Conservation (phyloP, 2,113 vertebrate species). For the Cynopterus brachyotis region DNA sequence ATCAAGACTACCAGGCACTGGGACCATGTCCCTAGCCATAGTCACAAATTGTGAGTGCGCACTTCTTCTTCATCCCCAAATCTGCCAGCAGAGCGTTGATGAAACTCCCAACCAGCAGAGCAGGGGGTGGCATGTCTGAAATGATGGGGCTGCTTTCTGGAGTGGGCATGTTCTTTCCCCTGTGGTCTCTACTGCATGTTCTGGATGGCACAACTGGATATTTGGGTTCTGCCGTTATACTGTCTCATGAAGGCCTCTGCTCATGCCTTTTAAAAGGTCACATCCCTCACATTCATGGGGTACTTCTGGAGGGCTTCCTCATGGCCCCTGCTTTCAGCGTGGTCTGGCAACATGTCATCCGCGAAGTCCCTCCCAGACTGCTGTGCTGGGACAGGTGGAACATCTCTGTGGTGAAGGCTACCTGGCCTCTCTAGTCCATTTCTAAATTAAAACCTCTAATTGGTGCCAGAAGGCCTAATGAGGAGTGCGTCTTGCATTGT, state of each 20-base stretch:
- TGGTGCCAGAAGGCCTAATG: not conserved
- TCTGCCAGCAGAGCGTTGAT: not conserved
- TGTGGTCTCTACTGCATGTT: not conserved
- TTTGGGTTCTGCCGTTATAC: not conserved
- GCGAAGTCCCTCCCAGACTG: not conserved
- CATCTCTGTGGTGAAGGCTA: not conserved
- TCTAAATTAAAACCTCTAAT: slow-evolving; percentile 7
- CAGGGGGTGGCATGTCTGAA: not conserved
- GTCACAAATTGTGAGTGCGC: not conserved
- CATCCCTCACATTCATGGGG: not conserved
- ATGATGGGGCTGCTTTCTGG: not conserved
- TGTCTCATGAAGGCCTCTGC: not conserved
- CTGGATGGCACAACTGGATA: not conserved
- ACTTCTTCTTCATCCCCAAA: not conserved
- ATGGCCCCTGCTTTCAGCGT: not conserved
- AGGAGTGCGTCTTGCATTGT: not conserved
- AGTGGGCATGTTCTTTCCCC: not conserved
- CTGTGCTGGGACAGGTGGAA: not conserved
- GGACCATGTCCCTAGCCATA: not conserved
- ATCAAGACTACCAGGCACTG: not conserved
- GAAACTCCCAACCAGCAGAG: not conserved
- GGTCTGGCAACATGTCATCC: not conserved
- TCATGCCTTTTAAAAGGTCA: not conserved
- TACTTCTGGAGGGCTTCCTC: not conserved
- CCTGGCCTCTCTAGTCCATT: not conserved